These are phyloP conservation scores for Coelinius sp. DNA, from an alignment of 2,888 invertebrate genomes.

Conservation along the genomic window DNA sequence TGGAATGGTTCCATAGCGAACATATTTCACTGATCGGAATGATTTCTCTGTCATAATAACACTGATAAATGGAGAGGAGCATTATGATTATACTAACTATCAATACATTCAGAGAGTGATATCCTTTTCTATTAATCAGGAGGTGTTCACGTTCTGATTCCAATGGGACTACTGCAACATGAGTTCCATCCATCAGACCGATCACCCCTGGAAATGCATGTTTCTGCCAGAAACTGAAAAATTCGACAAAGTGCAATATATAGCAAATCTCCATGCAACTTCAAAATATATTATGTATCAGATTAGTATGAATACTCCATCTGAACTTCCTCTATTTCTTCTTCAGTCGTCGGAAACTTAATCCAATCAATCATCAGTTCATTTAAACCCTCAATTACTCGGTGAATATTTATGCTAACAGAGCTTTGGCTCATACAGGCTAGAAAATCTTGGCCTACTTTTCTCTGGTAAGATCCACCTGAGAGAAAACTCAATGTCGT, in stretches of 20 bases:
- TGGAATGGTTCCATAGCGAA: not conserved
- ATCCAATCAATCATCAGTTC: not conserved
- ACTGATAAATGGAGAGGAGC: too few species aligned
- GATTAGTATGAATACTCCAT: not conserved
- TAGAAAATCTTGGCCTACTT: too few species aligned
- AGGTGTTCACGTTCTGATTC: not conserved
- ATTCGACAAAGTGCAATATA: not conserved
- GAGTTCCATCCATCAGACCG: not conserved
- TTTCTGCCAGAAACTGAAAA: not conserved
- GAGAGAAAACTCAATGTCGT: too few species aligned
- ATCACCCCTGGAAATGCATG: not conserved
- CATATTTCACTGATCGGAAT: not conserved
- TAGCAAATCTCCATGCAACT: not conserved
- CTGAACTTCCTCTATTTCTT: not conserved
- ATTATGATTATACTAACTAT: not conserved
- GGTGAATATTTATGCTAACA: too few species aligned
- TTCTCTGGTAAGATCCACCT: too few species aligned
- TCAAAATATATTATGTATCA: not conserved
- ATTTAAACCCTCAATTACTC: not conserved
- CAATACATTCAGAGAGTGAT: not conserved
- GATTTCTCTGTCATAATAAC: too few species aligned
- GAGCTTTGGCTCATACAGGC: too few species aligned
- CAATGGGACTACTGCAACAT: not conserved
- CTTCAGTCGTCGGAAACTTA: not conserved
- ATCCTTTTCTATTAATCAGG: not conserved